Conservation (phyloP, 2,113 vertebrate genomes). For the Perognathus longimembris region DNA sequence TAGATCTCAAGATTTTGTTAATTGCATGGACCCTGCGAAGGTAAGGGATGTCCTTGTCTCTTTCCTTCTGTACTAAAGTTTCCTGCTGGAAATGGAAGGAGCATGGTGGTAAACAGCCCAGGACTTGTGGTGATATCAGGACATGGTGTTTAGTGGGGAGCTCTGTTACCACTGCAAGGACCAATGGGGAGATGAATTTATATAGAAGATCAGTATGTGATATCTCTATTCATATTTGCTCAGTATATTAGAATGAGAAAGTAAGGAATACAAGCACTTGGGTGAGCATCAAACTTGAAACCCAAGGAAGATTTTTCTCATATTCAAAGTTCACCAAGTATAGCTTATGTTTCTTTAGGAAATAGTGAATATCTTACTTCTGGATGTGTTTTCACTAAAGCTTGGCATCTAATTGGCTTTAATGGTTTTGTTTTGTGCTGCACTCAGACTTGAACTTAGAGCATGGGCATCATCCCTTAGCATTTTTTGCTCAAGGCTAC, state of each 20-base stretch:
- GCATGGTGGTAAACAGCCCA: neutral
- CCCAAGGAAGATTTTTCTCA: neutral
- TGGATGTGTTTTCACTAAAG: neutral
- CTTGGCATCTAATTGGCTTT: neutral
- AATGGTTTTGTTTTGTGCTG: too few relatives aligned
- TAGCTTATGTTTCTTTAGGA: neutral
- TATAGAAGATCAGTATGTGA: neutral
- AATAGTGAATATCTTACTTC: neutral
- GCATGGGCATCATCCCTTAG: too few relatives aligned
- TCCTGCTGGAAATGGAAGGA: constrained; percentile 2
- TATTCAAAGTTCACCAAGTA: neutral
- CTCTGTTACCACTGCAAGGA: neutral
- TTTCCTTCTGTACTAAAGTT: too few relatives aligned
- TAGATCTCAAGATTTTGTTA: too few relatives aligned
- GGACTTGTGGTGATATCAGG: neutral
- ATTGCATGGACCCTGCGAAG: too few relatives aligned
- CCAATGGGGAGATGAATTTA: neutral
- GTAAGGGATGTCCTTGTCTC: too few relatives aligned
- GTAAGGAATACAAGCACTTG: neutral
- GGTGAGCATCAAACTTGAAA: neutral
- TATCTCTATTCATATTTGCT: neutral
- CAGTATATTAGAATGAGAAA: neutral
- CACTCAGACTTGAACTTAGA: too few relatives aligned
- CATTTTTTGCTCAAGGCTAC: too few relatives aligned
- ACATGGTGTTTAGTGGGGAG: neutral